Conservation (phyloP, 2,113 vertebrate genomes). For the Platanista minor region DNA sequence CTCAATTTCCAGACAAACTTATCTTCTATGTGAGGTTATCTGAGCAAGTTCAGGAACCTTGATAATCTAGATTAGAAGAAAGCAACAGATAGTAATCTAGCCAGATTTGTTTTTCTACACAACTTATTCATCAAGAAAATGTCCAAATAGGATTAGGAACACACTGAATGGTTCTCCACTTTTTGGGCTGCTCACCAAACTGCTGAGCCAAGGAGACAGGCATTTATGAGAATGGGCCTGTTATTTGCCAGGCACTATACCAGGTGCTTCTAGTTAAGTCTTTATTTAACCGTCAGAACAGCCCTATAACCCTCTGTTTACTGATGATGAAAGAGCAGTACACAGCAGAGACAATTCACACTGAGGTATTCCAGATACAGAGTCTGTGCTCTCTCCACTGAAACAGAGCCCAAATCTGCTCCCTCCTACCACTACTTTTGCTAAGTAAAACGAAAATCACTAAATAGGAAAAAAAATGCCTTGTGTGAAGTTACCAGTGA, state of each 20-base stretch:
- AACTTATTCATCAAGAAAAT: not conserved
- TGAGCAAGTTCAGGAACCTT: not conserved
- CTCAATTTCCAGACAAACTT: not conserved
- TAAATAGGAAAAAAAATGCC: not conserved
- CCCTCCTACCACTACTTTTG: not conserved
- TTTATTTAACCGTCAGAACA: not conserved
- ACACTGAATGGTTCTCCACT: not conserved
- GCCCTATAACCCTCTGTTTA: not conserved
- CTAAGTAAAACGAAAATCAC: constrained; percentile 7
- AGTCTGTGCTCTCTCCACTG: not conserved
- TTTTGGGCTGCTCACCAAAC: not conserved
- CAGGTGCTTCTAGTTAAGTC: not conserved
- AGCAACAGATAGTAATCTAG: constrained; percentile 6
- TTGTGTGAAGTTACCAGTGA: not conserved
- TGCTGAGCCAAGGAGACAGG: not conserved
- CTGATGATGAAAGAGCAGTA: not conserved
- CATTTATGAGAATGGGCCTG: not conserved
- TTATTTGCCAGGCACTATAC: not conserved
- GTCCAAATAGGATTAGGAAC: not conserved
- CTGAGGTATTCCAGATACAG: not conserved
- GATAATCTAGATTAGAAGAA: not conserved
- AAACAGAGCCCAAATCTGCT: not conserved
- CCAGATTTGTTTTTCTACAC: not conserved
- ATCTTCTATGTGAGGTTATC: not conserved
- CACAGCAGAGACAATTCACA: not conserved